Evolutionary conservation across 2,113 vertebrate species (phyloP), one percentile per base, ranked within the genome.

Genomic region (Hippocampus guttulatus): DNA sequence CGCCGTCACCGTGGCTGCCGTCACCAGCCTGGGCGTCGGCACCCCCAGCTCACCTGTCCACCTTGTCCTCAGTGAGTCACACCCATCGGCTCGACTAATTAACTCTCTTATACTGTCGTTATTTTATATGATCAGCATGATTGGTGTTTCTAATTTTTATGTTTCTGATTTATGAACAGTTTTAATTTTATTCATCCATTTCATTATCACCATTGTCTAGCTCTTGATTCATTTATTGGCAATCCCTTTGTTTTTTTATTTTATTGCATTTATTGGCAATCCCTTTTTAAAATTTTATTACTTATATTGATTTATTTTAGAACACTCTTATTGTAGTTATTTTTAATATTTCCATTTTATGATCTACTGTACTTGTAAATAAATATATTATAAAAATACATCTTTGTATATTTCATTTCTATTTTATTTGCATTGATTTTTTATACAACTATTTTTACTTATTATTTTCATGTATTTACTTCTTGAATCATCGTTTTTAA

Each of bases 51-150:
- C 82, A 11, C 94, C 96, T 0, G 84, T 96, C 75, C 81, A 88
- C 71, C 90, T 98, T 88, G 86, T 85, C 33, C 89, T 97, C 1
- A 89, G 96, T 98, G 92, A 96, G 96, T 95, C 75, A 21, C 2
- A 40, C 1, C 18, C 33, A 12, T 41, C 3, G n/a, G 55, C 9
- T 33, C 15, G 3, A 18, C 27, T 16, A 51, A 10, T 54, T 11
- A 11, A 23, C 51, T 9, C 6, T 21, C 2, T 52, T 21, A 2
- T 52, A 23, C 18, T 18, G 16, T 51, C 5, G 18, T 51, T 51
- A 45, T 45, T 45, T 45, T 11, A 45, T 45, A 14, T 14, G 43
- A 12, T 45, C 10, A 12, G 43, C 3, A 12, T 45, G 10, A 45
- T 45, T 45, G 10, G 10, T 45, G 3, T 45, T 45, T 51, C 18